Percentiles rank a stretch among this genome's conserved stretches.
Evolutionary conservation across 2,797 vertebrate genomes (phyloP).

Genomic region (Megaceryle alcyon): DNA sequence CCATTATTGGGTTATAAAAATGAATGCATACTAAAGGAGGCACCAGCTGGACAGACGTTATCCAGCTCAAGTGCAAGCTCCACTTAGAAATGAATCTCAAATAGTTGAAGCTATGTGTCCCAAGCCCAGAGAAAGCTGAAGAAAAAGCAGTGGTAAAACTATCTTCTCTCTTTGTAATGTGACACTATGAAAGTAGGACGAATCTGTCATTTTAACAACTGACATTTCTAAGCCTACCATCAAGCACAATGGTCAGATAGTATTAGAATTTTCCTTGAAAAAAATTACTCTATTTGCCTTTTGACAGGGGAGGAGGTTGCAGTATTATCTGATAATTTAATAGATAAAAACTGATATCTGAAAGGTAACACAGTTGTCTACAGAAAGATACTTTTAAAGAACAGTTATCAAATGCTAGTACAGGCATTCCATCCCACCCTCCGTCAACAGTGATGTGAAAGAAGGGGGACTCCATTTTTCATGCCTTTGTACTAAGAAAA

Average conservation of each 20-base stretch:
- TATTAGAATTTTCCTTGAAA: not conserved
- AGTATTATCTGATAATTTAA: not conserved
- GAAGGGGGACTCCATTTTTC: not conserved
- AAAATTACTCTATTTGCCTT: not conserved
- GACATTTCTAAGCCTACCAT: not conserved
- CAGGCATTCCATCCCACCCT: not conserved
- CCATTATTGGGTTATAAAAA: not conserved
- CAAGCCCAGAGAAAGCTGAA: not conserved
- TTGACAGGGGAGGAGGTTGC: not conserved
- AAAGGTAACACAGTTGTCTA: not conserved
- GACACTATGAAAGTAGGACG: not conserved
- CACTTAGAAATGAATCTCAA: not conserved
- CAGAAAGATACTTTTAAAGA: not conserved
- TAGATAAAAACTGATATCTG: not conserved
- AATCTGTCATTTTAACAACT: not conserved
- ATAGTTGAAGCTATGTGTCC: not conserved
- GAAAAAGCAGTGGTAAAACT: not conserved
- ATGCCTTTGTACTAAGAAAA: not conserved
- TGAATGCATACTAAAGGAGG: not conserved
- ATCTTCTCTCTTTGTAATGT: not conserved
- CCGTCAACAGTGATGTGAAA: not conserved
- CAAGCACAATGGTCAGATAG: not conserved
- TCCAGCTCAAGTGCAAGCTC: not conserved
- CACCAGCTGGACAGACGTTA: not conserved
- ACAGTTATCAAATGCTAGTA: not conserved